Conservation (phyloP, 35 echinoderm and acorn worm genomes). For the Chiridota heheva region DNA sequence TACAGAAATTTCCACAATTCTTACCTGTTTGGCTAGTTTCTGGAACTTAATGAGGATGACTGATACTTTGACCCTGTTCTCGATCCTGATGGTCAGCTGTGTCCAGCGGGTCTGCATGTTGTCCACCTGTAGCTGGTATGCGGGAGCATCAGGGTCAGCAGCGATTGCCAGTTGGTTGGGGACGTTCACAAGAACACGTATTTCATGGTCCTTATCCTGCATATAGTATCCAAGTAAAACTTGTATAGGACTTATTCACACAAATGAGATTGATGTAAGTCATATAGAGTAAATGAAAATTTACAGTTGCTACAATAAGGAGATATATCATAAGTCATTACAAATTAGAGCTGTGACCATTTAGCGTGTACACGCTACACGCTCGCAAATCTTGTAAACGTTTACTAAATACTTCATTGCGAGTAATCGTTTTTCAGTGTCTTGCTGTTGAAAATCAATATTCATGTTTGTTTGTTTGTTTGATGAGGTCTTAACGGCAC, state of each 20-base stretch:
- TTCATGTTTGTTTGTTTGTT: no score
- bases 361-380: no score
- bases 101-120: constrained; percentile 89
- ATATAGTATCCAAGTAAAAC: not conserved
- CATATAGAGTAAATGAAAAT: not conserved
- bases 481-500: no score
- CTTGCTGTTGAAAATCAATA: no score
- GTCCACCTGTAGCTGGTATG: constrained; percentile 62
- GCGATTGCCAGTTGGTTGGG: constrained; percentile 40
- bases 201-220: constrained; percentile 82
- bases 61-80: constrained; percentile 70
- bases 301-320: not conserved
- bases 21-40: constrained; percentile 92
- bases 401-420: no score
- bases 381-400: no score
- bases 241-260: not conserved
- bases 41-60: constrained; percentile 87
- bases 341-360: no score
- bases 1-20: no score
- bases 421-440: no score
- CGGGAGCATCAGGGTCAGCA: constrained; percentile 37
- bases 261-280: not conserved
- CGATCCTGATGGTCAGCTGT: constrained; percentile 71
- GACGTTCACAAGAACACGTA: constrained; percentile 62
- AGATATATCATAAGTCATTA: no score